These are phyloP conservation scores for Gymnothorax javanicus DNA, from an alignment of 2,797 vertebrate genomes.

Conservation along the genomic window DNA sequence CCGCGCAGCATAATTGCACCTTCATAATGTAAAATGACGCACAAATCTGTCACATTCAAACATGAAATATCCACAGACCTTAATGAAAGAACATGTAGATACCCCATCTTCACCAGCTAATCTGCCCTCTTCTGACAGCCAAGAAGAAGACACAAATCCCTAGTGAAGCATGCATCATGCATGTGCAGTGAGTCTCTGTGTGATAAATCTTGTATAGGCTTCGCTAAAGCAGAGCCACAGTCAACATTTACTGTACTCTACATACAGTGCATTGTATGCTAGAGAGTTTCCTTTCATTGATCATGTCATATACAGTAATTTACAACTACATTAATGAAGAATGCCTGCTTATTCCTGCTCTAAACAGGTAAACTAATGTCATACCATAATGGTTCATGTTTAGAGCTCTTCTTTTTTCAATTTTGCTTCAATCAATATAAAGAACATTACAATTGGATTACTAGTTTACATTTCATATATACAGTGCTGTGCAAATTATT, in stretches of 20 bases:
- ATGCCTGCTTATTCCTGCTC: background rate
- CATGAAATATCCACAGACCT: background rate
- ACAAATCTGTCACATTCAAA: background rate
- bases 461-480: background rate
- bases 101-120: background rate
- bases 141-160: background rate
- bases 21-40: no score
- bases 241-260: background rate
- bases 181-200: background rate
- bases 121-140: background rate
- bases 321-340: background rate
- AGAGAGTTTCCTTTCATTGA: background rate
- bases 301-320: background rate
- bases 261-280: background rate
- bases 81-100: background rate
- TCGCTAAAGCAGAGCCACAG: background rate
- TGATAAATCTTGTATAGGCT: background rate
- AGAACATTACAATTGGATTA: background rate
- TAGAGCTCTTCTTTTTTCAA: background rate
- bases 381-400: background rate
- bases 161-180: background rate
- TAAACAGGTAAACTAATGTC: background rate
- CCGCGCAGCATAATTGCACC: no score
- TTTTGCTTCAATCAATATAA: background rate
- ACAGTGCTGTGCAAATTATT: background rate